These are phyloP conservation scores for Thunnus thynnus DNA, from an alignment of 2,113 vertebrate species.

Conservation along the genomic window DNA sequence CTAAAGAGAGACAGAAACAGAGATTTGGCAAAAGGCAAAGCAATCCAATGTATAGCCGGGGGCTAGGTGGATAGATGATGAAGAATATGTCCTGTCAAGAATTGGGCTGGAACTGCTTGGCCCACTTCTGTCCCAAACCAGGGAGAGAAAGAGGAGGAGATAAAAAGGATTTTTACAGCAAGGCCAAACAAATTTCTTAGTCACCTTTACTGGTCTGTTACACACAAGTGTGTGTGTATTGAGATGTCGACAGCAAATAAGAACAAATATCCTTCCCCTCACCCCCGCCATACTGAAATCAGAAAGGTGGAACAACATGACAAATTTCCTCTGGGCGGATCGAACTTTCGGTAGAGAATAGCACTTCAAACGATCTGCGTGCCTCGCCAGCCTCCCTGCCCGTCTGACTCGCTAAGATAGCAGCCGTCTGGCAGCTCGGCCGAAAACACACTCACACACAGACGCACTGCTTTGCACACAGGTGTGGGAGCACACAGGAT, in stretches of 20 bases:
- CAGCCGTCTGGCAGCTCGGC: constrained; percentile 58
- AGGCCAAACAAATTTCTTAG: constrained; percentile 63
- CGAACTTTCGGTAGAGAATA: constrained; percentile 63
- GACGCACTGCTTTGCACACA: constrained; percentile 36
- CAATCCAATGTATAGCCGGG: not conserved
- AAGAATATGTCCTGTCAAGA: constrained; percentile 45
- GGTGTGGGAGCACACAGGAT: constrained; percentile 46
- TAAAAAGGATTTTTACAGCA: constrained; percentile 24
- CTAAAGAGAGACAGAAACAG: constrained; percentile 1
- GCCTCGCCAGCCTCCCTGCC: constrained; percentile 48
- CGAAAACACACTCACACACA: constrained; percentile 9
- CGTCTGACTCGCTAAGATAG: constrained; percentile 67
- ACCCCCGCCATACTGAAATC: constrained; percentile 31
- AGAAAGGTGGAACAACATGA: constrained; percentile 74
- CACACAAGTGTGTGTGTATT: constrained; percentile 40
- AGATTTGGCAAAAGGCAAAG: constrained; percentile 9
- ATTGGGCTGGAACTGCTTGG: constrained; percentile 24
- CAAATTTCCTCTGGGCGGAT: constrained; percentile 70
- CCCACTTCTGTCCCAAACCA: constrained; percentile 40
- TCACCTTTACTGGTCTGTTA: constrained; percentile 59
- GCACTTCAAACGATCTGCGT: constrained; percentile 60
- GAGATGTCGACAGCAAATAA: constrained; percentile 65
- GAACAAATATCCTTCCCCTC: constrained; percentile 66
- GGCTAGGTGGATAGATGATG: constrained; percentile 27
- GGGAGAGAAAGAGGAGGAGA: not conserved